Evolutionary conservation across 2,888 invertebrate species (phyloP).

Genomic region (Tipula unca): DNA sequence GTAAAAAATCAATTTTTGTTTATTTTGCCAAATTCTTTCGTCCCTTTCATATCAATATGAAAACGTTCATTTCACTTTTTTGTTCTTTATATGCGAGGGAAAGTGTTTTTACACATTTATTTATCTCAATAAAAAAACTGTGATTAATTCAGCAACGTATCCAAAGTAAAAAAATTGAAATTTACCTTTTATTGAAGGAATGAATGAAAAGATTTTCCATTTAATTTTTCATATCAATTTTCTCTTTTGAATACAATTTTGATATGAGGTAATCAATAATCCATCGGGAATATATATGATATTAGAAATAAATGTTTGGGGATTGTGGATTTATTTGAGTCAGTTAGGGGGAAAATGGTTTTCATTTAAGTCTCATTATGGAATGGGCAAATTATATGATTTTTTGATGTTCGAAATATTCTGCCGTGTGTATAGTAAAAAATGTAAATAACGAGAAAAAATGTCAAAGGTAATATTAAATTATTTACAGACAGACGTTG

Average conservation of each 20-base stretch:
- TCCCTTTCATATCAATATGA: too few relatives aligned
- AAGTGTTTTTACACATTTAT: not conserved
- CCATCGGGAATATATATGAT: not conserved
- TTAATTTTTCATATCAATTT: not conserved
- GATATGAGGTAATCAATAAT: not conserved
- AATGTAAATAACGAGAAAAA: not conserved
- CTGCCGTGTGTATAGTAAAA: not conserved
- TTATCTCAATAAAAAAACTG: not conserved
- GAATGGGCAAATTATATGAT: not conserved
- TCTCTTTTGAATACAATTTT: not conserved
- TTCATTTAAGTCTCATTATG: not conserved
- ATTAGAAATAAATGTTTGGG: not conserved
- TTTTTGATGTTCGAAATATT: not conserved
- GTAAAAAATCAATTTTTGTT: not conserved
- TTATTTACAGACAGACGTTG: not conserved
- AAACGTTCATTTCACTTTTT: too few relatives aligned
- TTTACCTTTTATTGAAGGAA: not conserved
- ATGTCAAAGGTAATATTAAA: not conserved
- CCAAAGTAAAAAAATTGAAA: too few relatives aligned
- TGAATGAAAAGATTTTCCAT: not conserved
- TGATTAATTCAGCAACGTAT: not conserved
- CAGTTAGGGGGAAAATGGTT: not conserved
- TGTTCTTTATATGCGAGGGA: too few relatives aligned
- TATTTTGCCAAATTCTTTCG: not conserved
- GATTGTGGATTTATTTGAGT: not conserved